Evolutionary conservation across 2,888 invertebrate genomes (phyloP).

Genomic region (Patella caerulea): DNA sequence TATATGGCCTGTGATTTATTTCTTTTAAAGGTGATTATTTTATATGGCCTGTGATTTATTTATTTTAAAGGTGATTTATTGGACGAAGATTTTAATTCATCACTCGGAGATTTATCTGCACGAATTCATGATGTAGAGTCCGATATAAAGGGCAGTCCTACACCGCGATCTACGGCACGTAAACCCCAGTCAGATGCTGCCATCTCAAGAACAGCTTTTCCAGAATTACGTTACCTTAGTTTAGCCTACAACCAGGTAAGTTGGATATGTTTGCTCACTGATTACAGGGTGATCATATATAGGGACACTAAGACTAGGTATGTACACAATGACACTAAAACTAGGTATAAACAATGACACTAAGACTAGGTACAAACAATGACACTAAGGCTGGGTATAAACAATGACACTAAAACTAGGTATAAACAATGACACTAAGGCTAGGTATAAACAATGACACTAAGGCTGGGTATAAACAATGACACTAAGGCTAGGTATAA

Average conservation of each 20-base stretch:
- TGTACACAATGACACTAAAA: no score
- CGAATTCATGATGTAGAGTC: constrained; percentile 48
- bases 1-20: background rate
- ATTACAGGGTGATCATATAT: no score
- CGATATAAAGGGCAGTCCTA: constrained; percentile 32
- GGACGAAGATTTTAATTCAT: constrained; percentile 35
- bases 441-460: no score
- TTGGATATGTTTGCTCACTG: background rate
- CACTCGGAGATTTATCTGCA: constrained; percentile 46
- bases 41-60: background rate
- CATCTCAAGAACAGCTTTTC: constrained; percentile 61
- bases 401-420: no score
- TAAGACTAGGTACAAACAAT: no score
- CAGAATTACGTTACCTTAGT: constrained; percentile 65
- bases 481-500: no score
- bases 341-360: no score
- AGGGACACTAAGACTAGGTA: no score
- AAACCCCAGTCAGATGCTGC: constrained; percentile 29
- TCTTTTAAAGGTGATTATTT: constrained; percentile 24
- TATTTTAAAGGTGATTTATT: constrained; percentile 32
- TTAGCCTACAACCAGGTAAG: constrained; percentile 65
- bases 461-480: no score
- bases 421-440: no score
- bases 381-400: no score
- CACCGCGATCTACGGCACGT: constrained; percentile 14